Percentiles rank a stretch among this genome's conserved stretches.
Evolutionary conservation across 2,888 invertebrate species (phyloP).

Genomic region (Microctonus hyperodae): DNA sequence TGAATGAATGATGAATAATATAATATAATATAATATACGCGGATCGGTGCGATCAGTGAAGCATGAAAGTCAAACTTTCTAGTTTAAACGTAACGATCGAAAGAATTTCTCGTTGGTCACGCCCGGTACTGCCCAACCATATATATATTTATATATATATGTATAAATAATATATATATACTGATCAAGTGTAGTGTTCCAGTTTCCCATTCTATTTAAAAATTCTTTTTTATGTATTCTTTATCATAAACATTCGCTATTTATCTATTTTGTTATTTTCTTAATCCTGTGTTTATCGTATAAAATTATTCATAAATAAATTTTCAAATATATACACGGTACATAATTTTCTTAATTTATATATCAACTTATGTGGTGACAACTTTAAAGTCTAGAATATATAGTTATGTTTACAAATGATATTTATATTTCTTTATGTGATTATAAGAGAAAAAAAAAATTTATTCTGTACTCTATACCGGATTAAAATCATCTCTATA

Average conservation of each 20-base stretch:
- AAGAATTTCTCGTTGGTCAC: constrained; percentile 41
- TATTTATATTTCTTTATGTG: too few relatives aligned
- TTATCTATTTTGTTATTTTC: background rate
- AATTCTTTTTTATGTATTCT: constrained; percentile 27
- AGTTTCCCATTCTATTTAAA: constrained; percentile 22
- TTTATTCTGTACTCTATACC: too few relatives aligned
- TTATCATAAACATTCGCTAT: constrained; percentile 19
- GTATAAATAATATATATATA: constrained; percentile 1
- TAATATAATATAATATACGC: background rate
- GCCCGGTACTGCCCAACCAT: constrained; percentile 24
- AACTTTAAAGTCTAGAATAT: too few relatives aligned
- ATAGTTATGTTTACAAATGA: too few relatives aligned
- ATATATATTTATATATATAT: constrained; percentile 21
- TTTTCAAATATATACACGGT: background rate
- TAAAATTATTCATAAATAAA: too few relatives aligned
- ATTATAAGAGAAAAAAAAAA: too few relatives aligned
- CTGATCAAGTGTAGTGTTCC: constrained; percentile 17
- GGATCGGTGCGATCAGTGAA: constrained; percentile 43
- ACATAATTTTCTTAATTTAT: background rate
- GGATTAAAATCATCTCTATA: background rate
- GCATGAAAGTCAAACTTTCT: constrained; percentile 45
- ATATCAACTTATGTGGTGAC: background rate
- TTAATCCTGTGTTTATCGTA: background rate
- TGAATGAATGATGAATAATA: constrained; percentile 19
- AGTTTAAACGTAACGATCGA: constrained; percentile 40